Base-by-base conservation (phyloP, 2,797 vertebrate species). In the Tiaroga cobitis region DNA sequence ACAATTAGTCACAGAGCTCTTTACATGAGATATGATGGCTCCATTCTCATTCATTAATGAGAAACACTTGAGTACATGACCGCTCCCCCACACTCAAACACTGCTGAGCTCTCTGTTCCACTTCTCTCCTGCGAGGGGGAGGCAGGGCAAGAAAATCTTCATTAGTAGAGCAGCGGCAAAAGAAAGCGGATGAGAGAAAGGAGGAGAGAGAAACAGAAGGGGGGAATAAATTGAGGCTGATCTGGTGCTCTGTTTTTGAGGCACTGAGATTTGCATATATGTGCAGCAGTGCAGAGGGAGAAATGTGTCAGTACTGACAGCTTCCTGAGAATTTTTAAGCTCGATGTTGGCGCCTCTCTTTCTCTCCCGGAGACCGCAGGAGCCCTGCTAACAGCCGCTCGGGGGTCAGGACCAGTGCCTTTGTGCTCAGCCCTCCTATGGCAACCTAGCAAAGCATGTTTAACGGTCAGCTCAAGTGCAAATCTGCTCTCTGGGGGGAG, bases 281-380 rank as follows among this genome's bases (percentile, higher is more conserved):
- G 95, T 95, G 94, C 94, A 94, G 94, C 91, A 90, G 93, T 92
- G 95, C 94, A 95, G 91, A 93, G 93, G 94, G 93, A 95, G 94
- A 95, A 94, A 95, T 94, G 95, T 95, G 94, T 95, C 93, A 91
- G 93, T 85, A 92, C 94, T 95, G 95, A 95, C 95, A 95, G 94
- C 92, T 92, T 92, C 92, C 93, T 92, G 94, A 94, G 94, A 94
- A 94, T 95, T 92, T 95, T 94, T 93, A 94, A 94, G 92, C 93
- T 91, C 87, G 41, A 89, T 92, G 91, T 93, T 93, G 93, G 93
- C 93, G 87, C 89, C 91, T 85, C 90, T 89, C 89, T 88, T 91
- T 91, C 86, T 83, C 72, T 46, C 54, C 43, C 37, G 61, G 61
- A 75, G 61, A 73, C 77, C 10, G 24, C 87, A 79, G 75, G 84